Conservation (phyloP, 2,888 invertebrate species). For the Callinectes sapidus region DNA sequence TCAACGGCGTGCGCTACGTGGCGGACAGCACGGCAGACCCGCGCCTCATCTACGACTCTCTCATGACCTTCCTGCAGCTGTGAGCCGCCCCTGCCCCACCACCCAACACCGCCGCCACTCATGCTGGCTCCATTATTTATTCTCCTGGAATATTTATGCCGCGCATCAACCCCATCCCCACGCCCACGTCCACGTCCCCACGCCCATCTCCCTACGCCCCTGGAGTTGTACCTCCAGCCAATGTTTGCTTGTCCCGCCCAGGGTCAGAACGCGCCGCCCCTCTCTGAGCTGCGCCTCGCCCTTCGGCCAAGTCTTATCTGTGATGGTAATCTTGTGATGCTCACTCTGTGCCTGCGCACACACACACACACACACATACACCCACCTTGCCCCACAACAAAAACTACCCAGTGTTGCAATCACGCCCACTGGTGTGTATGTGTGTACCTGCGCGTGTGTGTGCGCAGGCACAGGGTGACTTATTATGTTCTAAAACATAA, state of each 20-base stretch:
- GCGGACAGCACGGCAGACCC: slow-evolving; percentile 92
- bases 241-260: background rate
- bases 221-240: background rate
- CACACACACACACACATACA: background rate
- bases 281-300: background rate
- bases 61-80: slow-evolving; percentile 91
- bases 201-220: background rate
- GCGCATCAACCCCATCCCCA: background rate
- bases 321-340: background rate
- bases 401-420: too few species aligned
- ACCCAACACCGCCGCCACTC: background rate
- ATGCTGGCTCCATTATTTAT: background rate
- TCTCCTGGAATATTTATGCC: slow-evolving; percentile 10
- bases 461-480: too few species aligned
- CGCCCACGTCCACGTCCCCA: background rate
- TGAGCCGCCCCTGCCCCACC: slow-evolving; percentile 74
- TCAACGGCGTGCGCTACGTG: slow-evolving; percentile 90
- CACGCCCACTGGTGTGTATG: too few species aligned
- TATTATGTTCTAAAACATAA: too few species aligned
- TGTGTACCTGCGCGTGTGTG: too few species aligned
- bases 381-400: too few species aligned
- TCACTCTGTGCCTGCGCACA: background rate
- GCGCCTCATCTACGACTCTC: slow-evolving; percentile 89
- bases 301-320: background rate
- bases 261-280: too few species aligned